A percentile compares a stretch with the other conserved stretches of the same genome.
Evolutionary conservation across 1,140 invertebrate species (phyloP).

Genomic region (Theocolax elegans): DNA sequence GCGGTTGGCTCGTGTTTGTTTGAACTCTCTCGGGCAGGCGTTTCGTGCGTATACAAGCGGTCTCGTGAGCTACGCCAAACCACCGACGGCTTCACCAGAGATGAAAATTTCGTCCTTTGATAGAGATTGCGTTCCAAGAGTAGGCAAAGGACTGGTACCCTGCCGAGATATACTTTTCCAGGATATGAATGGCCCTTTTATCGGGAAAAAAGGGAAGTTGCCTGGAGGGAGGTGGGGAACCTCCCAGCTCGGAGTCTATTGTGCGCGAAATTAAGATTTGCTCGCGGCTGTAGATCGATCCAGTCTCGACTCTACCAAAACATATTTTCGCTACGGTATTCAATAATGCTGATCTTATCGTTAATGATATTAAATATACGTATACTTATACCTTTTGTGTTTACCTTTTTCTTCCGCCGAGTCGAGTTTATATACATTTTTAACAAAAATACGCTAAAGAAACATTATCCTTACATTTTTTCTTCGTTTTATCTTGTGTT

Average conservation of each 20-base stretch:
- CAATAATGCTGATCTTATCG: background rate
- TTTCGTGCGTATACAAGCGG: no score
- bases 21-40: no score
- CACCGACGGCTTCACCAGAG: background rate
- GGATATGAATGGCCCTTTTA: slow-evolving; percentile 28
- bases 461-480: no score
- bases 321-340: background rate
- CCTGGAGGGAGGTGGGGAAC: background rate
- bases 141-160: slow-evolving; percentile 3
- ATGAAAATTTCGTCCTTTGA: background rate
- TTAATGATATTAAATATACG: slow-evolving; percentile 1
- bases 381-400: background rate
- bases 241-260: slow-evolving; percentile 4
- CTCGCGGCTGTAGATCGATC: slow-evolving; percentile 5
- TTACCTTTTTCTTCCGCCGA: no score
- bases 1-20: no score
- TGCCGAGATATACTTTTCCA: background rate
- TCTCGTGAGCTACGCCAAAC: no score
- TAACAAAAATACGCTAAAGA: no score
- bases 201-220: slow-evolving; percentile 13
- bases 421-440: no score
- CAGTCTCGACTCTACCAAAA: background rate
- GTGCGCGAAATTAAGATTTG: slow-evolving; percentile 31
- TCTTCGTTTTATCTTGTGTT: no score
- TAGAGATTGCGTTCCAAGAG: background rate